Evolutionary conservation across 2,797 vertebrate species (phyloP), one percentile per base, ranked within the genome.

Genomic region (Petrocephalus sullivani): DNA sequence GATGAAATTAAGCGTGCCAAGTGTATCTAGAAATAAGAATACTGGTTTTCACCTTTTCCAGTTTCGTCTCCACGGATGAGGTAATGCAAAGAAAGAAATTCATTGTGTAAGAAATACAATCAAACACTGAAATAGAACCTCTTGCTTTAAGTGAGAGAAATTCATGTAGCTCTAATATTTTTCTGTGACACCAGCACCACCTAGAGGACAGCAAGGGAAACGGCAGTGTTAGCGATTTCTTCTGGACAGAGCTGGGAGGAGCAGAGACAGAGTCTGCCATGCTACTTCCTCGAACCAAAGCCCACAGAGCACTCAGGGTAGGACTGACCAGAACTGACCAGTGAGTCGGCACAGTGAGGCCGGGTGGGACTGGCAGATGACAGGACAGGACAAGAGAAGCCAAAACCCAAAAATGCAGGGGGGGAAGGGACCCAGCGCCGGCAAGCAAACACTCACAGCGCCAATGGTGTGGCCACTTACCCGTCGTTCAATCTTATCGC

Each of bases 401-500:
- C 96, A 94, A 95, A 94, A 92, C 95, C 95, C 95, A 92, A 92
- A 92, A 92, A 93, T 86, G 93, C 46, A 28, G 91, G 92, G 92
- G 92, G 67, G 67, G 12, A 9, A n/a, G 67, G 89, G 60, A 46
- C 93, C 93, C 93, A 92, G 92, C 91, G 91, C 93, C 90, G 93
- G 92, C 93, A 96, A 87, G 92, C 87, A 93, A 93, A 92, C 3
- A 91, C 92, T 85, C 21, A 91, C 93, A 56, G 90, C 90, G 93
- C 91, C 90, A 90, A 84, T 91, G 92, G 92, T 94, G 87, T 89
- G 82, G 87, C 93, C 97, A 98, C 98, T 97, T 96, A 99, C 98
- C 98, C 97, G 96, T 94, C 98, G 97, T 97, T 94, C 90, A 97
- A 99, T 98, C 96, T 99, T 99, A 99, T 99, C 98, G 89, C 98